These are phyloP conservation scores for Eubasilissa regina DNA, from an alignment of 1,140 invertebrate species.

Conservation along the genomic window DNA sequence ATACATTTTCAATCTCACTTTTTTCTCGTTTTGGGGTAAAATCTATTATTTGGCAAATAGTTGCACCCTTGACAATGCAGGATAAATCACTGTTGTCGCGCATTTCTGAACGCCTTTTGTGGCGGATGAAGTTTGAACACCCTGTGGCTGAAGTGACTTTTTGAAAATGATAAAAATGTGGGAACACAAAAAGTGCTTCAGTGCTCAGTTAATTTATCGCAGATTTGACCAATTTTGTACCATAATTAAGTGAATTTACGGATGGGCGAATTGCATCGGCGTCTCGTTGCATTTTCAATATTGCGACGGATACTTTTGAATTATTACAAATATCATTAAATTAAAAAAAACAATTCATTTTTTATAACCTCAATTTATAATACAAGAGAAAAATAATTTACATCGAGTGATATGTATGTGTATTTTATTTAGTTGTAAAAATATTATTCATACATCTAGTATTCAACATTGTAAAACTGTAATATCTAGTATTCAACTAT, in stretches of 20 bases:
- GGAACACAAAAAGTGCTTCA: constrained; percentile 31
- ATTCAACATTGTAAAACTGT: too few relatives aligned
- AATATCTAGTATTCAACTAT: too few relatives aligned
- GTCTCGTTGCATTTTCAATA: constrained; percentile 4
- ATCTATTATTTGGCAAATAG: constrained; percentile 51
- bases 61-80: constrained; percentile 42
- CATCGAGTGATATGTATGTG: too few relatives aligned
- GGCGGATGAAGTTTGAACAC: constrained; percentile 28
- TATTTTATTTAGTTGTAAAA: too few relatives aligned
- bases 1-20: constrained; percentile 50
- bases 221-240: constrained; percentile 50
- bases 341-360: too few relatives aligned
- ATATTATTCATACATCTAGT: too few relatives aligned
- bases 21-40: constrained; percentile 57
- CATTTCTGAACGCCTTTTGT: constrained; percentile 16
- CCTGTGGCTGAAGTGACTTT: background rate
- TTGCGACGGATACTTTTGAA: too few relatives aligned
- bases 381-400: too few relatives aligned
- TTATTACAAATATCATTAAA: too few relatives aligned
- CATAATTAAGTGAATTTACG: constrained; percentile 44
- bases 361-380: too few relatives aligned
- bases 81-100: constrained; percentile 42
- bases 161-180: constrained; percentile 28
- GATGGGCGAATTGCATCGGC: constrained; percentile 22
- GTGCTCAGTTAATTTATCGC: constrained; percentile 53